A percentile compares a stretch with the other conserved stretches of the same genome.
Evolutionary conservation across 2,888 invertebrate species (phyloP).

Genomic region (Heterodera filipjevi): DNA sequence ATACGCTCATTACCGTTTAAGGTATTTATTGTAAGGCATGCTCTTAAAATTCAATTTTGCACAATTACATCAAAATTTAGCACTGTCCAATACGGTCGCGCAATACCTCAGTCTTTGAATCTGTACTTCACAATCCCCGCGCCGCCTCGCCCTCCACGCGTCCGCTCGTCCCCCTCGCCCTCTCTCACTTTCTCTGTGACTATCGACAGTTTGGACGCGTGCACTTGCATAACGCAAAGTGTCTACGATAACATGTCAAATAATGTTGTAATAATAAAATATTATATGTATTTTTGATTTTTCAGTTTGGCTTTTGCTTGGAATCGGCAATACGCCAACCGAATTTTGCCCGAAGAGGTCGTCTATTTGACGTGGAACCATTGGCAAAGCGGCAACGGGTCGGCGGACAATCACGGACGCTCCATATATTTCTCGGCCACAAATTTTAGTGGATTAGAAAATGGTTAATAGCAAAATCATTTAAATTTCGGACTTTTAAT

Average conservation of each 20-base stretch:
- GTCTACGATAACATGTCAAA: neutral
- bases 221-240: neutral
- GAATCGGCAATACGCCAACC: neutral
- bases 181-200: neutral
- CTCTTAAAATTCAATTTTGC: too few relatives aligned
- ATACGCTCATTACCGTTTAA: too few relatives aligned
- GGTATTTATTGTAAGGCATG: too few relatives aligned
- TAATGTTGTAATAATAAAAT: neutral
- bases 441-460: neutral
- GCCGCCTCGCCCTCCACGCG: neutral
- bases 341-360: neutral
- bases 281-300: neutral
- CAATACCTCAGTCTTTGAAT: neutral
- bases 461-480: too few relatives aligned
- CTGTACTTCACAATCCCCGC: neutral
- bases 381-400: neutral
- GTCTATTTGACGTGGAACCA: neutral
- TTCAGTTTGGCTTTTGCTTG: neutral
- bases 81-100: neutral
- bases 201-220: neutral
- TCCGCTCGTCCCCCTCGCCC: neutral
- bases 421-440: neutral
- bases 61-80: neutral
- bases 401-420: neutral
- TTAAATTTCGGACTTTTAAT: too few relatives aligned